Conservation (phyloP, 2,888 invertebrate species). For the Amphipyra tragopoginis region DNA sequence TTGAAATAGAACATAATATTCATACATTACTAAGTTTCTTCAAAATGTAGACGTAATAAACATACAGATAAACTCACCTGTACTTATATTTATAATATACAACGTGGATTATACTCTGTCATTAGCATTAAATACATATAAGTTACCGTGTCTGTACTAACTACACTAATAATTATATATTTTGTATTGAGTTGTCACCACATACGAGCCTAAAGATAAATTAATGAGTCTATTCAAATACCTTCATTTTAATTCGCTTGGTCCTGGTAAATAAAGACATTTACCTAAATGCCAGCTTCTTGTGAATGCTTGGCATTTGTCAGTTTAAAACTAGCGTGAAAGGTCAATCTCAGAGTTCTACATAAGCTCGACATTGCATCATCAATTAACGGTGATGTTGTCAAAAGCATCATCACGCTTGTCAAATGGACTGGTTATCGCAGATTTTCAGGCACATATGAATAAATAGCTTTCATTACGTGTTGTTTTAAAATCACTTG, state of each 20-base stretch:
- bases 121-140: neutral
- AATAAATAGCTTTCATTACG: too few species aligned
- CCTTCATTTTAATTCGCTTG: slow-evolving; percentile 18
- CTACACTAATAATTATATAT: slow-evolving; percentile 9
- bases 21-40: too few species aligned
- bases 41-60: too few species aligned
- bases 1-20: too few species aligned
- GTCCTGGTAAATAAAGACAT: slow-evolving; percentile 44
- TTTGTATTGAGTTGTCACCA: slow-evolving; percentile 35
- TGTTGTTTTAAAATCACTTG: too few species aligned
- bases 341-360: slow-evolving; percentile 35
- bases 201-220: slow-evolving; percentile 19
- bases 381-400: too few species aligned
- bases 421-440: too few species aligned
- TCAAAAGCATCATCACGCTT: too few species aligned
- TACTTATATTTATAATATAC: neutral
- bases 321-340: slow-evolving; percentile 23
- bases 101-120: too few species aligned
- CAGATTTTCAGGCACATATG: too few species aligned
- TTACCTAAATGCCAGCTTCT: slow-evolving; percentile 42
- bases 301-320: slow-evolving; percentile 40
- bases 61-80: too few species aligned
- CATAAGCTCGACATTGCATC: slow-evolving; percentile 9
- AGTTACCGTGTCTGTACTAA: neutral
- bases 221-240: slow-evolving; percentile 39